Conservation (phyloP, 1,140 invertebrate genomes). For the Lasioglossum albipes region DNA sequence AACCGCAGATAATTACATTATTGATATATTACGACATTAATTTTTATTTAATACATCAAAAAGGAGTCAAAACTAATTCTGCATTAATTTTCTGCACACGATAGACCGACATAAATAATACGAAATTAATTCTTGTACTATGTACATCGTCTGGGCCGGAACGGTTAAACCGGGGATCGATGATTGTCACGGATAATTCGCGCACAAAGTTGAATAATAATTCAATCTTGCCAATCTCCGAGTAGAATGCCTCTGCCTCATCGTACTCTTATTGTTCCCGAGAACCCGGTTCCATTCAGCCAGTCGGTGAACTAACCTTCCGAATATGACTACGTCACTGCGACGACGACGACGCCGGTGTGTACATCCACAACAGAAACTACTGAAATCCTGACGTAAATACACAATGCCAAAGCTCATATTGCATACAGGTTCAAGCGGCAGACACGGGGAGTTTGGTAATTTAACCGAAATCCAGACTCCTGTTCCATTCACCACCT, state of each 20-base stretch:
- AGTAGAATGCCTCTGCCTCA: not conserved
- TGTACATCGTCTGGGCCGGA: no score
- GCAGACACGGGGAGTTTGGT: conserved; percentile 22
- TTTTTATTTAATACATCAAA: no score
- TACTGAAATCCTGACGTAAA: conserved; percentile 33
- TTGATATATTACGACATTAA: no score
- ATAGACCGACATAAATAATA: no score
- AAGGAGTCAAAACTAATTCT: no score
- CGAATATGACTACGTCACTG: not conserved
- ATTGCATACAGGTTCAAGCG: conserved; percentile 24
- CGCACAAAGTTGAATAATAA: not conserved
- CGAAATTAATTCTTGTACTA: no score
- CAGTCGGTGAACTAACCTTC: conserved; percentile 3
- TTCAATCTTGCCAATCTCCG: conserved; percentile 15
- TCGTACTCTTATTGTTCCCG: conserved; percentile 23
- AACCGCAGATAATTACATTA: no score
- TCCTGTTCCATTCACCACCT: not conserved
- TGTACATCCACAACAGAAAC: conserved; percentile 27
- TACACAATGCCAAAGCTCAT: conserved; percentile 42
- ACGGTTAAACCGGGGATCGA: no score
- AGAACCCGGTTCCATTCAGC: not conserved
- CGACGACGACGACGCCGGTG: not conserved
- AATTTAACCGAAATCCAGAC: conserved; percentile 32
- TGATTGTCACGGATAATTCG: no score
- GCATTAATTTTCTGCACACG: no score